Evolutionary conservation across 2,113 vertebrate genomes (phyloP).

Genomic region (Datnioides undecimradiatus): DNA sequence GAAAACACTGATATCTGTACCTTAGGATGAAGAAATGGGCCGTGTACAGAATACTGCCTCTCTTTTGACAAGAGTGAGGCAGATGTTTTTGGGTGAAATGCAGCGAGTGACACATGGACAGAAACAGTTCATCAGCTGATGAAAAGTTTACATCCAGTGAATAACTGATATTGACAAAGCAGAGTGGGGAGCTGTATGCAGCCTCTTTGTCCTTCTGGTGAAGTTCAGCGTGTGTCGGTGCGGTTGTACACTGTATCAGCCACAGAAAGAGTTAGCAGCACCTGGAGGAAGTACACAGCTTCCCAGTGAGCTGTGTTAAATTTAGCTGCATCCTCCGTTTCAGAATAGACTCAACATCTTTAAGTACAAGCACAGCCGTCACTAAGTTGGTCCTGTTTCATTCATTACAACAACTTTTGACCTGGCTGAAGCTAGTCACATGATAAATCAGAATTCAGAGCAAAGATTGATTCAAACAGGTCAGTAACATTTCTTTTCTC

Average conservation of each 20-base stretch:
- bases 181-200: no score
- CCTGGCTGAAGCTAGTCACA: neutral
- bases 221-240: neutral
- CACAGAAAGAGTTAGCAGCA: conserved; percentile 41
- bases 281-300: conserved; percentile 68
- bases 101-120: no score
- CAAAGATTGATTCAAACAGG: neutral
- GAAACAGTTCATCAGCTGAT: no score
- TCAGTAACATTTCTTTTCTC: neutral
- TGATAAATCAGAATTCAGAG: neutral
- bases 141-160: no score
- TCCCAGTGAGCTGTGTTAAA: conserved; percentile 57
- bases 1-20: neutral
- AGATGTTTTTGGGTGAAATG: neutral
- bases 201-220: neutral
- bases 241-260: conserved; percentile 6
- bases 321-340: conserved; percentile 61
- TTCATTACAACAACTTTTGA: neutral
- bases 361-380: neutral
- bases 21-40: neutral
- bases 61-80: neutral
- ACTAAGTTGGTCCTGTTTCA: neutral
- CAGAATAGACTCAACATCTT: conserved; percentile 39
- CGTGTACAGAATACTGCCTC: neutral
- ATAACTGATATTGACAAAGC: neutral